Evolutionary conservation across 1,140 invertebrate species (phyloP).

Genomic region (Micrasema minimum): DNA sequence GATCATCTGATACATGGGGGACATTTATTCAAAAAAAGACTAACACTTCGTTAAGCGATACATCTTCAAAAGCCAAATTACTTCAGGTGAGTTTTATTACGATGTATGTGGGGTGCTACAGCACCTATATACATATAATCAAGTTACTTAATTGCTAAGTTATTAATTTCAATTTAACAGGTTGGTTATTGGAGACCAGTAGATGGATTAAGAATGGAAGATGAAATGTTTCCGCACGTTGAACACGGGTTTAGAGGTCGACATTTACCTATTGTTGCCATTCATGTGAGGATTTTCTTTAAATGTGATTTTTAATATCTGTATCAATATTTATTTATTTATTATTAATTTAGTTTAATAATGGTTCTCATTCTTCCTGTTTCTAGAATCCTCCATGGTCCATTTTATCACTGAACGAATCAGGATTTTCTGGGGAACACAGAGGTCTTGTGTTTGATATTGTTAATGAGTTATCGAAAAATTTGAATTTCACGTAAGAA

Average conservation of each 20-base stretch:
- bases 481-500: slow-evolving; percentile 85
- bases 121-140: no score
- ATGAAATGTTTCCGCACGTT: slow-evolving; percentile 83
- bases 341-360: no score
- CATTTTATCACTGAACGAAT: slow-evolving; percentile 70
- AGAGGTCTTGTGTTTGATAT: slow-evolving; percentile 84
- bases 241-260: slow-evolving; percentile 82
- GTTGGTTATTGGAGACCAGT: slow-evolving; percentile 80
- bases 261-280: slow-evolving; percentile 73
- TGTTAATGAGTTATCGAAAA: slow-evolving; percentile 77
- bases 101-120: background rate
- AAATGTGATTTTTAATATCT: no score
- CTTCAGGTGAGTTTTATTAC: slow-evolving; percentile 55
- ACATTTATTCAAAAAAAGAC: slow-evolving; percentile 58
- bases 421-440: slow-evolving; percentile 68
- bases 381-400: slow-evolving; percentile 88
- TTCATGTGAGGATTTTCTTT: slow-evolving; percentile 73
- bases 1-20: slow-evolving; percentile 77
- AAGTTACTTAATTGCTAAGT: background rate
- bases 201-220: slow-evolving; percentile 72
- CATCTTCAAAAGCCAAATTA: slow-evolving; percentile 55
- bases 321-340: no score
- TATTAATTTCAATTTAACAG: slow-evolving; percentile 52
- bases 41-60: no score
- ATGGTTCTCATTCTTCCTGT: no score